Base-by-base conservation (phyloP, 1,140 invertebrate genomes). In the Plodia interpunctella region DNA sequence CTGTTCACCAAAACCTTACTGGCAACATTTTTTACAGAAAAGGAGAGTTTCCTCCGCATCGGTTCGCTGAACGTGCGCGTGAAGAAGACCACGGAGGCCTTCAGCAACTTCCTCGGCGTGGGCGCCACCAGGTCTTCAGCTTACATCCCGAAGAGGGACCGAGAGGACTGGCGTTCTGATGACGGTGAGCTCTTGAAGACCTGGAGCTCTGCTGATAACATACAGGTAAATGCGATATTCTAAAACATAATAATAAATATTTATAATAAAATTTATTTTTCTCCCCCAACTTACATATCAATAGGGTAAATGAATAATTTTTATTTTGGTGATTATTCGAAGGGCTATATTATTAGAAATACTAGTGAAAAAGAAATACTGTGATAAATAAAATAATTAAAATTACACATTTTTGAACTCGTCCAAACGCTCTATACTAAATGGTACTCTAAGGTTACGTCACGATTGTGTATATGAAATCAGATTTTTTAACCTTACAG, bases 41-140 rank as follows among this genome's bases (percentile, higher is more conserved):
- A 95, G 92, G 95, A 96, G 89, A 93, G 95, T 75, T 97, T 98
- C 87, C 92, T 97, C 64, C 92, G 96, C 72, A 97, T 97, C 91
- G 96, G 96, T 68, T 98, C 96, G 8, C 88, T 98, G 78, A 97
- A 97, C 90, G 96, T 97, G 38, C 92, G 96, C 76, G 96, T 97
- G 74, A 97, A 97, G 90, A 96, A 95, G 84, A 97, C 96, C 20
- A 97, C 96, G 49, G 96, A 97, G 79, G 95, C 95, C 0, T 96
- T 97, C 90, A 97, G 95, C 87, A 95, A 96, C 75, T 96, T 96
- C 78, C 90, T 96, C 67, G 95, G 95, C 65, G 95, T 95, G 65
- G 94, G 95, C 10, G 91, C 87, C 55, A 91, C 90, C 54, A 76
- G 86, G 62, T 88, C 90, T 30, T 88, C 83, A 0, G 74, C 82